Base-by-base conservation (phyloP, 2,888 invertebrate genomes). In the Chelonus formosanus region DNA sequence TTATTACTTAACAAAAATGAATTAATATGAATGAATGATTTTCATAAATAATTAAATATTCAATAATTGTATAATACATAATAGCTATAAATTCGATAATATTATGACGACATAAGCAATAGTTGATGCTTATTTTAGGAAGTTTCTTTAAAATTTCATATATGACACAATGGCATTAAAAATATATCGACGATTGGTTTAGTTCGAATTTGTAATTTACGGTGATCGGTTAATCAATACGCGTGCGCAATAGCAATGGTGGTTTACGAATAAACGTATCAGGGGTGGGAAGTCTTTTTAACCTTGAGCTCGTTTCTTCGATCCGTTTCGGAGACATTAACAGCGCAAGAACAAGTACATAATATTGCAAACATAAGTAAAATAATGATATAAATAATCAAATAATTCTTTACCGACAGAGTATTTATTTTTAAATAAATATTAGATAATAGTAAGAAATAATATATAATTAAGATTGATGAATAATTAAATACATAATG, bases 241-340 rank as follows among this genome's bases (percentile, higher is more conserved):
- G 31, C 48, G 31, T 48, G 48, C 48, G 48, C 48, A 48, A 50
- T 56, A 50, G 54, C 67, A 65, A 61, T 45, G 56, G 65, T 34
- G 63, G 44, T 62, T 56, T n/a, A n/a, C 20, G 64, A 59, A 58
- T 62, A 54, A 54, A 48, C 32, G 59, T 61, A 65, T 54, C 48
- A 65, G 63, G 60, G 20, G 65, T 44, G 63, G 56, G 43, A 55
- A 59, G 61, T 45, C 45, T 71, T 65, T 67, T 67, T 71, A 77
- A 78, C 81, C 81, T 82, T 81, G 81, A 75, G 77, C 78, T 71
- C 79, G 71, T 81, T 81, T 74, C 76, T 77, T 74, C 76, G 78
- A 80, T 81, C 76, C 75, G 75, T 80, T 80, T 79, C 75, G 76
- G 74, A 73, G 74, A 76, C 76, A 78, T 78, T 76, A 63, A 58